Evolutionary conservation across 2,113 vertebrate genomes (phyloP).

Genomic region (Atlantisia rogersi): DNA sequence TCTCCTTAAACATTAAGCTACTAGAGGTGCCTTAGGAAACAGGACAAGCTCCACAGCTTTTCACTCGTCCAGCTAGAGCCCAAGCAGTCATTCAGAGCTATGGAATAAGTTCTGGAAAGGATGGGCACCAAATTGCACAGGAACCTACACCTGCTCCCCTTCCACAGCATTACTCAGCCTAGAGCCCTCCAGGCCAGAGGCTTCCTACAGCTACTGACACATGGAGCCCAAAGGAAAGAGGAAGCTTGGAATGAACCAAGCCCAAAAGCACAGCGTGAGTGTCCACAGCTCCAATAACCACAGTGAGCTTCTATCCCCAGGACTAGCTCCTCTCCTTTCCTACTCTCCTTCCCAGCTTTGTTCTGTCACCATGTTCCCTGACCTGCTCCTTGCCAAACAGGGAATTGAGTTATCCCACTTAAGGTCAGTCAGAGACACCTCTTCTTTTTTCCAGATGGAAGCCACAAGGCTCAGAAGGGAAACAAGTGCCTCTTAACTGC

Average conservation of each 20-base stretch:
- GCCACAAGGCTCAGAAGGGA: not conserved
- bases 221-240: not conserved
- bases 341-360: not conserved
- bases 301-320: not conserved
- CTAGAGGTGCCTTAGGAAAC: not conserved
- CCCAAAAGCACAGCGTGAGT: accelerated
- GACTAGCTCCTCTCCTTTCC: not conserved
- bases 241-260: not conserved
- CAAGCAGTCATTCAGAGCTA: not conserved
- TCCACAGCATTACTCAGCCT: not conserved
- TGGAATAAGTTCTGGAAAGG: accelerated
- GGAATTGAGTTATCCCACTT: not conserved
- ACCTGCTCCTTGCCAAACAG: not conserved
- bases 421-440: not conserved
- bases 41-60: not conserved
- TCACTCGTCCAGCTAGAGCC: not conserved
- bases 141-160: accelerated
- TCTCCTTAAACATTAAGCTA: not conserved
- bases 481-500: not conserved
- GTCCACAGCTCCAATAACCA: not conserved
- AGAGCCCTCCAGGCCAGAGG: not conserved
- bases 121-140: accelerated
- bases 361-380: accelerated
- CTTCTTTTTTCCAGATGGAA: not conserved
- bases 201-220: not conserved